Evolutionary conservation across 2,797 vertebrate genomes (phyloP).

Genomic region (Myioborus miniatus): DNA sequence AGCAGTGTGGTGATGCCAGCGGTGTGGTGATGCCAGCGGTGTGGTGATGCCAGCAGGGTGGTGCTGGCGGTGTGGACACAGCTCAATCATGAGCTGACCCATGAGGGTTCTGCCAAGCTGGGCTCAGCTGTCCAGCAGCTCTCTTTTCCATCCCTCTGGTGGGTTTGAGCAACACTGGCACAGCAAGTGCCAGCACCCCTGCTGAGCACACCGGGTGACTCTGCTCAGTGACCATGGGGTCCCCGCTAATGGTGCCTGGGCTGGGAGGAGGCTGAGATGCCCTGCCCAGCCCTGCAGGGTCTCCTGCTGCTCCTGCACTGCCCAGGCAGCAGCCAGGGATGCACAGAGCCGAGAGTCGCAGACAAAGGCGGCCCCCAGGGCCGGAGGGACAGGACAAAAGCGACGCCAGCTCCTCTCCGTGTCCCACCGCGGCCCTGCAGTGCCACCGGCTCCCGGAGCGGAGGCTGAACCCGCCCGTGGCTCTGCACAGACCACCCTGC

Average conservation of each 20-base stretch:
- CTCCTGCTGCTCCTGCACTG: neutral
- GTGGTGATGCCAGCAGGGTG: neutral
- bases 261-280: accelerated
- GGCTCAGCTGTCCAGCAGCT: neutral
- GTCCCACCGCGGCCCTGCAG: neutral
- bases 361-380: slow-evolving; percentile 5
- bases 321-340: neutral
- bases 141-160: neutral
- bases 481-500: accelerated
- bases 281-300: neutral
- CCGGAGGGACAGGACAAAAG: neutral
- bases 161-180: neutral
- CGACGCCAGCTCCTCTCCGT: accelerated
- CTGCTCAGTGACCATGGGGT: accelerated
- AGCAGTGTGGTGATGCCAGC: accelerated
- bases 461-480: accelerated
- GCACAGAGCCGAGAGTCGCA: accelerated
- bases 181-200: neutral
- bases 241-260: accelerated
- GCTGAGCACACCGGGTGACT: accelerated
- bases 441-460: accelerated
- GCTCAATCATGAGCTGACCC: accelerated
- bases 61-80: accelerated
- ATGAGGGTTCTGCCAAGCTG: accelerated
- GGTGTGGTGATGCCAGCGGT: accelerated